Evolutionary conservation across 2,113 vertebrate genomes (phyloP).

Genomic region (Otis tarda): DNA sequence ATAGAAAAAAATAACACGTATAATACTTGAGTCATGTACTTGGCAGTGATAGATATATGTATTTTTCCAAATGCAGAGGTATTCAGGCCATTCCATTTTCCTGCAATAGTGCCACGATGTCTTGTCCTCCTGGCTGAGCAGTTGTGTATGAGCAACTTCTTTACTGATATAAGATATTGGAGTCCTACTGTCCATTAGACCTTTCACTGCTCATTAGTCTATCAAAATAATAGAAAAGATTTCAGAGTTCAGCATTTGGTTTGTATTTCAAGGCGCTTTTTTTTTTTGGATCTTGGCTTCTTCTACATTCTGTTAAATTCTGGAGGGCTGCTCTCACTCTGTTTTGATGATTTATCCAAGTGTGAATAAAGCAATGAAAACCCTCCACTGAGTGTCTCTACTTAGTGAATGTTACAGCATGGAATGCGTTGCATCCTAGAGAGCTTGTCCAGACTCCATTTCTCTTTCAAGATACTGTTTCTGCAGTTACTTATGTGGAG

Average conservation of each 20-base stretch:
- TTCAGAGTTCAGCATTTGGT: not conserved
- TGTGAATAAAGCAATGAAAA: not conserved
- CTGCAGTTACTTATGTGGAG: not conserved
- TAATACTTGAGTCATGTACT: not conserved
- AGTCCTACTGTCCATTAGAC: not conserved
- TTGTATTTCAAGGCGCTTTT: not conserved
- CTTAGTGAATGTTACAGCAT: not conserved
- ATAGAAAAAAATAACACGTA: not conserved
- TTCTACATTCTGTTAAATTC: not conserved
- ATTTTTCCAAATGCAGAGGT: not conserved
- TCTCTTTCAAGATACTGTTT: not conserved
- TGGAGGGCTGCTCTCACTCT: not conserved
- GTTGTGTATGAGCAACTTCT: not conserved
- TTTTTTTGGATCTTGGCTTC: not conserved
- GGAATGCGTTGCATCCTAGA: not conserved
- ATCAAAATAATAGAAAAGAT: not conserved
- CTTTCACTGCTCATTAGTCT: not conserved
- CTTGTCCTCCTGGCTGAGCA: not conserved
- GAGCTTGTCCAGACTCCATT: not conserved
- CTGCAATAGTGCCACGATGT: not conserved
- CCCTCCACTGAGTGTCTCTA: not conserved
- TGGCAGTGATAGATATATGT: not conserved
- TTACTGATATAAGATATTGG: not conserved
- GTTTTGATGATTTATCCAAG: not conserved
- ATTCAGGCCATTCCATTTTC: not conserved